These are phyloP conservation scores for Trematomus bernacchii DNA, from an alignment of 2,797 vertebrate genomes.

Conservation along the genomic window DNA sequence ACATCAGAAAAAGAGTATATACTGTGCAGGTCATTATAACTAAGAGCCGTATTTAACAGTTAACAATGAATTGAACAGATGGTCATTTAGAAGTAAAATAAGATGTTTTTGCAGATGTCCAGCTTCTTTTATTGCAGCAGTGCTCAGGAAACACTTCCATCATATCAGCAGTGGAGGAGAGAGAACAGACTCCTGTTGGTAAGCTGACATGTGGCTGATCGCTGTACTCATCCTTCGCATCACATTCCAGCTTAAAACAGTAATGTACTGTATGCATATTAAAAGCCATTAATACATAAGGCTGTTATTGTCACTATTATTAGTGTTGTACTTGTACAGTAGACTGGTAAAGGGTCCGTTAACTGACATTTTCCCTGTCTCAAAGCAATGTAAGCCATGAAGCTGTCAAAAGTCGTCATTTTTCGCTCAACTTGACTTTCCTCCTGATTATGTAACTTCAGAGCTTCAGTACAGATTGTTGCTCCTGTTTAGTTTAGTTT, in stretches of 20 bases:
- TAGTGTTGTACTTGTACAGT: background rate
- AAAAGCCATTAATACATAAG: background rate
- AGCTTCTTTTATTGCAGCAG: background rate
- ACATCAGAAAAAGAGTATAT: no score
- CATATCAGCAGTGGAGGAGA: background rate
- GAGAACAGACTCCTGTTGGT: background rate
- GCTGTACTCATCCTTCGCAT: background rate
- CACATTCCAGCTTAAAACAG: background rate
- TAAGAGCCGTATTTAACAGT: background rate
- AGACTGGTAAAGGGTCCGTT: background rate
- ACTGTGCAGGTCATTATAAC: background rate
- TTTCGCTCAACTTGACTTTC: background rate
- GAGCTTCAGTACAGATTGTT: conserved; percentile 1
- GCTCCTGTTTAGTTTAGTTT: no score
- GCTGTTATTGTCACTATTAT: background rate
- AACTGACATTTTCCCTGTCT: background rate
- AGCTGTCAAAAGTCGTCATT: background rate
- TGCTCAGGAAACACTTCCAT: background rate
- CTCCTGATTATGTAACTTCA: background rate
- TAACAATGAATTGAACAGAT: background rate
- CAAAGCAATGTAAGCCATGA: conserved; percentile 4
- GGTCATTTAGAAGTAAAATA: background rate
- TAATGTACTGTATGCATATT: background rate
- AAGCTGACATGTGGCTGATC: background rate
- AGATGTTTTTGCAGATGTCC: background rate